Base-by-base conservation (phyloP, 2,113 vertebrate species). In the Sigmodon hispidus region DNA sequence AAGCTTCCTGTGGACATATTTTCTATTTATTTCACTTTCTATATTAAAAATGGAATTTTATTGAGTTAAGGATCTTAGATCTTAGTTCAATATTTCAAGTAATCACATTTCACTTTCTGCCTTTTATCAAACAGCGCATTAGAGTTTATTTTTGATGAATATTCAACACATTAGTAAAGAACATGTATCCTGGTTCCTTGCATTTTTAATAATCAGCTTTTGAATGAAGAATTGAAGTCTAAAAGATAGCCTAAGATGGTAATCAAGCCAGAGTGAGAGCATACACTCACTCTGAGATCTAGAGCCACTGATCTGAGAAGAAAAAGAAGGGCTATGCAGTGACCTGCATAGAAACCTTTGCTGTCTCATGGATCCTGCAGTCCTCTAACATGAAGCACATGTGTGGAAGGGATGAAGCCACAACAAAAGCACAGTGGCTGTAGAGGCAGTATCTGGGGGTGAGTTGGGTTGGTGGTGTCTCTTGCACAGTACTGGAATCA, bases 401-500 rank as follows among this genome's bases (percentile, higher is more conserved):
- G 45, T 63, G 50, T 73, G 48, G 75, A 61, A 92, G 9, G 7
- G 8, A 43, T 0, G 0, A 91, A 94, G 89, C 91, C 94, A 95
- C 94, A 97, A 72, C 43, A 89, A 93, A 77, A 73, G 55, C 24
- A 45, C 61, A 43, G 63, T 52, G 81, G 80, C 50, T 89, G 15
- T 52, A 90, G 84, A 96, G 43, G 93, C 59, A 67, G 45, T 21
- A 40, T 85, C 94, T 83, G 26, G 52, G 70, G 52, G 9, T 80
- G 81, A 57, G 26, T 2, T 48, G 55, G 10, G 10, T 34, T 69
- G 61, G 34, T 45, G 45, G 15, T 91, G 63, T 95, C 87, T 93
- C 75, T 93, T 69, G 24, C 55, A 83, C 1, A 26, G 87, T 55
- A 59, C 95, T 97, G 95, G 94, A 97, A 97, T 94, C 88, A 95